Conservation (phyloP, 1,140 invertebrate genomes). For the Heliconius eleuchia region DNA sequence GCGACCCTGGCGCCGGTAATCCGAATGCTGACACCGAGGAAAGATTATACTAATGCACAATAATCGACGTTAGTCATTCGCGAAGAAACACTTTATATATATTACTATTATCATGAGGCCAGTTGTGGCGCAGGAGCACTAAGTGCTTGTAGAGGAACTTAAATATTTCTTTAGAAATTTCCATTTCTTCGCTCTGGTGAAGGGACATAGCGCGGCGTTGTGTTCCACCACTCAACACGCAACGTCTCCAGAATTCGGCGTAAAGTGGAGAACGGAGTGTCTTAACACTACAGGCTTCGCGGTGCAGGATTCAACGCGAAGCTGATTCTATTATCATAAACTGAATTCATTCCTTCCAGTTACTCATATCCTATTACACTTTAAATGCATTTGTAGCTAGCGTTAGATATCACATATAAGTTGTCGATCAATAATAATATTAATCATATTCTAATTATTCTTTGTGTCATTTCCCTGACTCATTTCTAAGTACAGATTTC, state of each 20-base stretch:
- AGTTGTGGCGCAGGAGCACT: too few relatives aligned
- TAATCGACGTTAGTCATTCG: slow-evolving; percentile 42
- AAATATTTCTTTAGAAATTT: too few relatives aligned
- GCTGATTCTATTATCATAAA: not conserved
- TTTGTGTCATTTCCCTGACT: slow-evolving; percentile 20
- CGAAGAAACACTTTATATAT: slow-evolving; percentile 32
- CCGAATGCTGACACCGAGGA: slow-evolving; percentile 54
- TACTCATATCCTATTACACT: slow-evolving; percentile 20
- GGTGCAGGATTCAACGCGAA: too few relatives aligned
- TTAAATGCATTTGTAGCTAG: not conserved
- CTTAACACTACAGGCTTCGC: too few relatives aligned
- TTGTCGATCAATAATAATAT: not conserved
- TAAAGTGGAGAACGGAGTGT: too few relatives aligned
- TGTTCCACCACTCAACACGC: too few relatives aligned
- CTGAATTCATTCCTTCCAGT: slow-evolving; percentile 2
- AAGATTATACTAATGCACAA: slow-evolving; percentile 49
- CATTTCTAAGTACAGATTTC: slow-evolving; percentile 35
- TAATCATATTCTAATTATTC: slow-evolving; percentile 12
- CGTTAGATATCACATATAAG: not conserved
- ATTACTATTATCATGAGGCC: slow-evolving; percentile 24
- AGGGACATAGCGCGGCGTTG: too few relatives aligned
- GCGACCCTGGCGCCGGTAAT: slow-evolving; percentile 67
- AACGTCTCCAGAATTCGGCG: too few relatives aligned
- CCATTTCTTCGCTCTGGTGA: too few relatives aligned
- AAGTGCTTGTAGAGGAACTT: too few relatives aligned